Conservation (phyloP, 2,888 invertebrate species). For the Acanthoscelides obtectus region DNA sequence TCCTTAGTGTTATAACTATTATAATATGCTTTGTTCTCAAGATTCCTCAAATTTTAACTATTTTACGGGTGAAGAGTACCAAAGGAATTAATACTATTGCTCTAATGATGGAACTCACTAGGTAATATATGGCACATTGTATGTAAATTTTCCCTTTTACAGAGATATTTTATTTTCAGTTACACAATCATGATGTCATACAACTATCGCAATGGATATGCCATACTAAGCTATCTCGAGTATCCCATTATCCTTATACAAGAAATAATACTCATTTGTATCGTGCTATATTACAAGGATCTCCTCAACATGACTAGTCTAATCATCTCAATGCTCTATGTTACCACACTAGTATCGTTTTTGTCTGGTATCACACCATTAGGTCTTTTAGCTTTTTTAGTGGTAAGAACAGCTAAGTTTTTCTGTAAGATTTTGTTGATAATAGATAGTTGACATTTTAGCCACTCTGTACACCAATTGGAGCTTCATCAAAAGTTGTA, state of each 20-base stretch:
- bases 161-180: slow-evolving; percentile 51
- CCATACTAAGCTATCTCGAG: slow-evolving; percentile 74
- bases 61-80: slow-evolving; percentile 61
- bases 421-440: background rate
- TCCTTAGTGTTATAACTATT: slow-evolving; percentile 71
- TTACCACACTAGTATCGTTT: slow-evolving; percentile 47
- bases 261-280: slow-evolving; percentile 67
- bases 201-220: slow-evolving; percentile 70
- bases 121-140: slow-evolving; percentile 47
- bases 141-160: background rate
- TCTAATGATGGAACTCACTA: slow-evolving; percentile 63
- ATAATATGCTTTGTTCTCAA: slow-evolving; percentile 72
- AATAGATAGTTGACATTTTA: slow-evolving; percentile 44
- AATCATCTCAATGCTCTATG: slow-evolving; percentile 46
- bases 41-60: slow-evolving; percentile 74
- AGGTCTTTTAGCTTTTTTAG: slow-evolving; percentile 55
- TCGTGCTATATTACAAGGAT: slow-evolving; percentile 64
- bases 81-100: slow-evolving; percentile 65
- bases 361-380: slow-evolving; percentile 48
- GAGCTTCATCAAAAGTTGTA: slow-evolving; percentile 76
- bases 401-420: slow-evolving; percentile 51
- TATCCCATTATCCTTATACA: slow-evolving; percentile 77
- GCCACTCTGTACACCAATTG: slow-evolving; percentile 74
- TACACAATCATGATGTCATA: slow-evolving; percentile 78
- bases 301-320: slow-evolving; percentile 48